Conservation (phyloP, 2,113 vertebrate species). For the Variabilichromis moorii region DNA sequence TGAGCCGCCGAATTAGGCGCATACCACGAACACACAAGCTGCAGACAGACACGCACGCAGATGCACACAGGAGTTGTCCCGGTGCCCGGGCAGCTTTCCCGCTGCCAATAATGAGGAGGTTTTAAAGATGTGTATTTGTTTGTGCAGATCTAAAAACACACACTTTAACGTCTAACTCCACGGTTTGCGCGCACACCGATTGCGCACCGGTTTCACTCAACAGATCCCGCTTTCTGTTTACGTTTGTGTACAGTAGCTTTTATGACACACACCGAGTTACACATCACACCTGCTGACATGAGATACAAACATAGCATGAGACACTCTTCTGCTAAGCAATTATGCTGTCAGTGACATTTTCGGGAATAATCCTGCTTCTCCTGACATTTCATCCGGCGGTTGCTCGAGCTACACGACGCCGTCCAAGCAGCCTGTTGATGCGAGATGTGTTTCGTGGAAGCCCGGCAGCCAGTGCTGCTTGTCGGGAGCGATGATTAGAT, state of each 20-base stretch:
- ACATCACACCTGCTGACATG: slow-evolving; percentile 45
- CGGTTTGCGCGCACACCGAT: background rate
- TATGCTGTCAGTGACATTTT: slow-evolving; percentile 55
- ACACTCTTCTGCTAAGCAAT: slow-evolving; percentile 23
- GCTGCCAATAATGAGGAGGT: slow-evolving; percentile 41
- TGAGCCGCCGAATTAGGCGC: background rate
- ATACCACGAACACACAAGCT: background rate
- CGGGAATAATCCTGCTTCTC: slow-evolving; percentile 42
- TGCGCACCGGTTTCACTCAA: background rate
- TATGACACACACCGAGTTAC: background rate
- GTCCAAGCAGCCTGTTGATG: slow-evolving; percentile 26
- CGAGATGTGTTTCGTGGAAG: slow-evolving; percentile 21
- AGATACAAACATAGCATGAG: slow-evolving; percentile 40
- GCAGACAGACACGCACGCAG: background rate
- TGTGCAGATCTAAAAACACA: slow-evolving; percentile 41
- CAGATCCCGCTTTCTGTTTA: background rate
- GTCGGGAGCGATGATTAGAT: slow-evolving; percentile 51
- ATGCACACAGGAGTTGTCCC: slow-evolving; percentile 14
- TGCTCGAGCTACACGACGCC: background rate
- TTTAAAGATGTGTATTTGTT: slow-evolving; percentile 48
- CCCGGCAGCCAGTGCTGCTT: slow-evolving; percentile 22
- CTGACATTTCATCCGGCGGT: slow-evolving; percentile 49
- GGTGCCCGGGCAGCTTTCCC: slow-evolving; percentile 37
- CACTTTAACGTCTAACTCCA: slow-evolving; percentile 25
- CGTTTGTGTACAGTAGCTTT: background rate